Base-by-base conservation (phyloP, 2,113 vertebrate genomes). In the Silurus meridionalis region DNA sequence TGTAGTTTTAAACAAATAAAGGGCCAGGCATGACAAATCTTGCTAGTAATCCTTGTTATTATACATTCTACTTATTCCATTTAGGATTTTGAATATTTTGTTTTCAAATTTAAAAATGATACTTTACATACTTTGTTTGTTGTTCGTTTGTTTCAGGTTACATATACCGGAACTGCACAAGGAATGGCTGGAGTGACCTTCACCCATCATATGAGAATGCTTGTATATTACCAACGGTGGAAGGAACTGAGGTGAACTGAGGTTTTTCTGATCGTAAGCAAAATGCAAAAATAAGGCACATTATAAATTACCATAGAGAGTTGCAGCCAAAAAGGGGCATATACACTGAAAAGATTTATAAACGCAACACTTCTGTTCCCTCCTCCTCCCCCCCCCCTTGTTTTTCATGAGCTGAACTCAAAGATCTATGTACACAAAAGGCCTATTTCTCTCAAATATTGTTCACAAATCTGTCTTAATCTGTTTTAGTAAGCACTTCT, bases 91-190 rank as follows among this genome's bases (percentile, higher is more conserved):
- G 46, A 74, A 46, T 75, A 8, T 8, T 19, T 53, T 75, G 61
- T 46, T 57, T 75, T 15, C 2, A 46, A 46, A 15, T 4, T 64
- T 17, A 8, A n/a, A 17, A 28, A 58, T 50, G 1, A 13, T 60
- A 9, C 46, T 82, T 63, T 64, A 25, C 8, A 13, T 52, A 13
- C 8, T 28, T 25, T 88, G n/a, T 23, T 66, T 82, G 53, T 53
- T 72, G 28, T 82, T 71, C 52, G 74, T 60, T 53, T 72, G 28
- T 82, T 71, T 58, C 79, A 95, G 95, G 93, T 6, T 93, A 85
- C 82, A 93, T 95, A 72, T 93, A 91, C 90, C 94, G 95, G 87
- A 95, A 93, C 90, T 95, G 95, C 61, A 94, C 93, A 0, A 86
- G 13, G 0, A 84, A 88, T 0, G 94, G 95, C n/a, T 95, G 95